A percentile compares a stretch with the other conserved stretches of the same genome.
These are phyloP conservation scores for Oreochromis niloticus DNA, from an alignment of 2,113 vertebrate species.

Conservation along the genomic window DNA sequence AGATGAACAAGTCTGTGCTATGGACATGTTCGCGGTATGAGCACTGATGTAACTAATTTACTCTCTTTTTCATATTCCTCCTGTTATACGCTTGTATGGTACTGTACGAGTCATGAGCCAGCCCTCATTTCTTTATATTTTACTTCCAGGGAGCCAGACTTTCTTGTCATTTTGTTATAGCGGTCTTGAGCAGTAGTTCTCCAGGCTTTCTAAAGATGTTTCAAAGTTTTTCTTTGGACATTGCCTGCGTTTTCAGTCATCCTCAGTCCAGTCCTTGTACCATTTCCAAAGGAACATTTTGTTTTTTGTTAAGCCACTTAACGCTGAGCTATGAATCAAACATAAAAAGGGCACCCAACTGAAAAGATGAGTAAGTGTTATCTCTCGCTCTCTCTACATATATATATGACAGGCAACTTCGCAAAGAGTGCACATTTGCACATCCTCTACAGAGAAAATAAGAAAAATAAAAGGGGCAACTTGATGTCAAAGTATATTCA, in stretches of 20 bases:
- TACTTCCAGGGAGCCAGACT: not conserved
- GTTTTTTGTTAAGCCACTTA: not conserved
- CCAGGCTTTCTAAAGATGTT: not conserved
- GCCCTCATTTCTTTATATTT: not conserved
- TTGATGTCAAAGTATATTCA: not conserved
- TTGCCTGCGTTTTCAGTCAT: not conserved
- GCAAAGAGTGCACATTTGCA: not conserved
- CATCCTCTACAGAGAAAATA: not conserved
- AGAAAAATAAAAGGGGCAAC: not conserved
- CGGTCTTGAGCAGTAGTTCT: not conserved
- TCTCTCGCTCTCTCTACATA: too few relatives aligned
- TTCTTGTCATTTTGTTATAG: not conserved
- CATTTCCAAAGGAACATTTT: not conserved
- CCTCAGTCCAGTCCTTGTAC: not conserved
- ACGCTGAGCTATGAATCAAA: too few relatives aligned
- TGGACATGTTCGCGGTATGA: not conserved
- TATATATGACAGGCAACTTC: fast-evolving
- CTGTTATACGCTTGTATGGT: not conserved
- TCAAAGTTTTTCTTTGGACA: not conserved
- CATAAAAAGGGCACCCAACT: too few relatives aligned
- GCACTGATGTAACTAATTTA: not conserved
- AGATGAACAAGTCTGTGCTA: not conserved
- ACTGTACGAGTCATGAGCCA: not conserved
- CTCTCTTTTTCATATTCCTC: not conserved
- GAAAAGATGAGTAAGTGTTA: too few relatives aligned